Evolutionary conservation across 2,113 vertebrate genomes (phyloP), one percentile per base, ranked within the genome.

Genomic region (Fulmarus glacialis): DNA sequence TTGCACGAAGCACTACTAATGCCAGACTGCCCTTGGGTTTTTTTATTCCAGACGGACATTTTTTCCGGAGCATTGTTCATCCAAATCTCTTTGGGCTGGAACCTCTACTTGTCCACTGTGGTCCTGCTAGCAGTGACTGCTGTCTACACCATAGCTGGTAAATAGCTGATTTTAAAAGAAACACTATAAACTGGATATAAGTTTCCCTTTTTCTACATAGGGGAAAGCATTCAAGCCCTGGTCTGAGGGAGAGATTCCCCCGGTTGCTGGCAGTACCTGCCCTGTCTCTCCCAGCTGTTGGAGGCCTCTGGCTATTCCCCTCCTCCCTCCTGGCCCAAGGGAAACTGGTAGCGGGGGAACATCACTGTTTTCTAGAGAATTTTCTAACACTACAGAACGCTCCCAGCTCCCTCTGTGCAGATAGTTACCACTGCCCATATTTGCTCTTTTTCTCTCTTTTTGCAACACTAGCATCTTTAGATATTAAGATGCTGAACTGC

Each of bases 21-120:
- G 23, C 82, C 91, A 82, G 66, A 56, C 74, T 93, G 89, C 32
- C 72, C 64, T 85, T 63, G 91, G 10, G 45, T 60, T 90, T 91
- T 78, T 96, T 70, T 34, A 42, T 94, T 98, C 74, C 98, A 99
- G 99, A 99, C 99, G 89, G 99, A 99, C 82, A 99, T 99, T 90
- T 99, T 99, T 98, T 99, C 99, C 1, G 99, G 99, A 95, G 99
- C 99, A 3, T 86, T 99, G 90, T 99, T 99, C 96, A 99, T 99
- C 97, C 98, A 99, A 97, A 95, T 99, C 48, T 98, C 99, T 30
- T 83, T 99, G 89, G 99, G 99, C 43, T 99, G 99, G 99, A 98
- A 99, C 83, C 98, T 99, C 62, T 99, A 99, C 92, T 92, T 99
- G 79, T 99, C 99, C 82, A 99, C 99, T 2, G 98, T 94, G 26